Evolutionary conservation across 2,797 vertebrate genomes (phyloP), one percentile per base, ranked within the genome.

Genomic region (Emys orbicularis): DNA sequence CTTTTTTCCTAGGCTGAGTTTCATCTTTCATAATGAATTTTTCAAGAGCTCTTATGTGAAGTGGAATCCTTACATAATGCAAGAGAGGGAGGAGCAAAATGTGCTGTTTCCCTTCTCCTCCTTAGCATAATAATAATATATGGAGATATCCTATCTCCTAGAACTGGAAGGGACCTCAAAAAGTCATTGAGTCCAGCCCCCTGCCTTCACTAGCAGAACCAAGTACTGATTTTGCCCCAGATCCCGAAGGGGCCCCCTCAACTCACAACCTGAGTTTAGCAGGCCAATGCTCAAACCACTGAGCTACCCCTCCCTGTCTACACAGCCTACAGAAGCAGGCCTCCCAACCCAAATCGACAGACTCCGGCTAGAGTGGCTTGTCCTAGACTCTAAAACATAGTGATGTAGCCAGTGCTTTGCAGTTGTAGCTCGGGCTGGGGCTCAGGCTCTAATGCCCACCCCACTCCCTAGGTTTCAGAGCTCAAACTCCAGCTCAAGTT

Each of bases 1-100:
- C 84, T 47, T 94, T 59, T 2, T 68, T 6, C 34, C 9, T 2
- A 50, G 15, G 7, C 12, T 47, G 54, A 6, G 21, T 79, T 87
- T 96, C 29, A 12, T 18, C 61, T 12, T 84, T 27, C 15, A 5
- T 41, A 49, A 79, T 3, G n/a, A 86, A 81, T 59, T 72, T 88
- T 95, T 95, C 34, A 93, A 92, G 44, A 12, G 37, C 52, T 65
- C 6, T 50, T 95, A 87, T 84, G 85, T 86, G 83, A 92, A 82
- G 44, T 57, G 8, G 16, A 59, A 6, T 1, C 89, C 1, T 0
- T 37, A 21, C 50, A 5, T 52, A n/a, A 54, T 90, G 56, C 52
- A 84, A 6, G 79, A 84, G 65, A 61, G 12, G 41, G 18, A 56
- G 18, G n/a, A 90, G 37, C 8, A 90, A 94, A 86, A 1, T 41